Base-by-base conservation (phyloP, 2,113 vertebrate genomes). In the Tachycineta bicolor region DNA sequence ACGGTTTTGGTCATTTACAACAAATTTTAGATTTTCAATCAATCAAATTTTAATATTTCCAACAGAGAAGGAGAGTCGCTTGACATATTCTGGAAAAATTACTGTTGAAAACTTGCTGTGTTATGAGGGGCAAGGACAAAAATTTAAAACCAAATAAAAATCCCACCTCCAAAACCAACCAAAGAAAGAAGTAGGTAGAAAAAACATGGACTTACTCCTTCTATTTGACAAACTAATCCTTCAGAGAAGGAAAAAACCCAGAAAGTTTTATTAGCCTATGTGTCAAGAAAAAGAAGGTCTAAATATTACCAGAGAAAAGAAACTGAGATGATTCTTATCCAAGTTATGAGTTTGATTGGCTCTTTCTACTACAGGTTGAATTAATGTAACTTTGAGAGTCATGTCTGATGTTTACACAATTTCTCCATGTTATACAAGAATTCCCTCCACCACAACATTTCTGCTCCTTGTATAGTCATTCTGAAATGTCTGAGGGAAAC, bases 1-100 rank as follows among this genome's bases (percentile, higher is more conserved):
- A 69, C 10, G 9, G 10, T 23, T 87, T 89, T 41, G 4, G 46
- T 87, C 69, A 10, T 60, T 89, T 93, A 73, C 65, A 87, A 69
- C 16, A 82, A 82, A 83, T 73, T 79, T 44, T 76, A 89, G 23
- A 50, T 89, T 90, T 83, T 77, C 34, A 76, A 25, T 85, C 14
- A 67, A 56, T 82, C 41, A 64, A 21, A 80, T 77, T 85, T 79
- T 70, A 90, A 67, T 83, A 67, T 55, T 69, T 22, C 47, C 29
- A 83, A 83, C 23, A 70, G 26, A 26, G 15, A 87, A 47, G 46
- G 16, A 91, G 53, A 65, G 9, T 63, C 33, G 39, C 4, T 73
- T 70, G 15, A 62, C 29, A 26, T 28, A 59, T 50, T 95, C 47
- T 70, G 55, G 55, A 47, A 94, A 96, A 81, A 25, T 0, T 56